Evolutionary conservation across 2,113 vertebrate genomes (phyloP).

Genomic region (Pedionomus torquatus): DNA sequence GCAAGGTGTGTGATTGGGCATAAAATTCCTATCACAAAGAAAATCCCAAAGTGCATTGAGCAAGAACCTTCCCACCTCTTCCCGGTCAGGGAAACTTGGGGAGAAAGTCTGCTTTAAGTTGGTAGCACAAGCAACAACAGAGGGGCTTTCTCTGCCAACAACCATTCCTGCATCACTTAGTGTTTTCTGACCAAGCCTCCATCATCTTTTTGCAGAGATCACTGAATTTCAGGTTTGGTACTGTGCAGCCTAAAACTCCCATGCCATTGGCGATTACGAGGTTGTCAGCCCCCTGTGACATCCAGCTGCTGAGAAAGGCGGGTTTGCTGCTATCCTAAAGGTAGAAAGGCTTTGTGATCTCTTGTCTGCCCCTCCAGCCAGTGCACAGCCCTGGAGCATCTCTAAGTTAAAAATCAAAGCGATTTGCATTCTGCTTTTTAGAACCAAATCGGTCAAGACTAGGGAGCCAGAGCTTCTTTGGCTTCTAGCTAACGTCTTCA

Average conservation of each 20-base stretch:
- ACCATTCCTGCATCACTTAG: not conserved
- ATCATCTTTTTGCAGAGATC: not conserved
- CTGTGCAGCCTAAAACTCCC: not conserved
- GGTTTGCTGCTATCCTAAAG: not conserved
- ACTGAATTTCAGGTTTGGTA: not conserved
- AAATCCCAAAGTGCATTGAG: not conserved
- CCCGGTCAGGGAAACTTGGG: not conserved
- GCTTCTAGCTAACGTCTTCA: not conserved
- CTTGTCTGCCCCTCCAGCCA: not conserved
- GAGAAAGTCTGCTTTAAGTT: not conserved
- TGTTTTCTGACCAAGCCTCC: not conserved
- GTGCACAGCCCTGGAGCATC: not conserved
- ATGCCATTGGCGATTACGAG: rapidly evolving
- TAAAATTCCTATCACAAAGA: not conserved
- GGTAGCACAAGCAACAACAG: not conserved
- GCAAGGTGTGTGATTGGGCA: not conserved
- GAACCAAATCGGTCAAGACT: not conserved
- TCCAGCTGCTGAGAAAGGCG: not conserved
- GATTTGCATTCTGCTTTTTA: not conserved
- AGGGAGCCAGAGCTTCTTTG: not conserved
- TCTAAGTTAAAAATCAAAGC: not conserved
- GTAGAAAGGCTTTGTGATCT: not conserved
- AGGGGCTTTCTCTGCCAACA: not conserved
- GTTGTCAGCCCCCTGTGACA: not conserved
- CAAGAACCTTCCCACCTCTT: not conserved